These are phyloP conservation scores for Natator depressus DNA, from an alignment of 2,113 vertebrate genomes.

Conservation along the genomic window DNA sequence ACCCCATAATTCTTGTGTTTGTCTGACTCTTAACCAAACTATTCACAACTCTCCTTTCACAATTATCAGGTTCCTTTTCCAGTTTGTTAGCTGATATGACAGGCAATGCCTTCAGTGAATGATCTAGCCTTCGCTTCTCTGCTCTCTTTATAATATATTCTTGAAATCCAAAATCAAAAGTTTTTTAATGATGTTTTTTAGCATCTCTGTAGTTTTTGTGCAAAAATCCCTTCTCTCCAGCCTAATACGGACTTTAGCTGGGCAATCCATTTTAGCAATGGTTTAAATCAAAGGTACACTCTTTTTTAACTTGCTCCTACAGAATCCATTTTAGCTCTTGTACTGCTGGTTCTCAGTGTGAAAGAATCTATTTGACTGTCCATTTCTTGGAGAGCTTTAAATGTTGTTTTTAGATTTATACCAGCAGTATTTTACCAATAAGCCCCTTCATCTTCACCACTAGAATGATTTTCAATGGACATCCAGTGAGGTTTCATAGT, in stretches of 20 bases:
- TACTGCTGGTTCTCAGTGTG: constrained; percentile 51
- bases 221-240: constrained; percentile 11
- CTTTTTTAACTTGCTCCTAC: background rate
- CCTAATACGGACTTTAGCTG: background rate
- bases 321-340: constrained; percentile 47
- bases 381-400: constrained; percentile 53
- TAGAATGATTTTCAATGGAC: constrained; percentile 67
- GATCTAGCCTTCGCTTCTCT: background rate
- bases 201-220: background rate
- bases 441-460: constrained; percentile 63
- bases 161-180: constrained; percentile 32
- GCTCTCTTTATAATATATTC: background rate
- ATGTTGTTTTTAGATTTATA: constrained; percentile 60
- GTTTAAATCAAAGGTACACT: constrained; percentile 35
- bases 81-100: background rate
- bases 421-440: constrained; percentile 56
- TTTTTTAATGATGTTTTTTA: constrained; percentile 17
- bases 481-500: constrained; percentile 59
- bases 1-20: background rate
- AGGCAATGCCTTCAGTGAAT: background rate
- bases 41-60: background rate
- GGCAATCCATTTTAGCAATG: constrained; percentile 51
- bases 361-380: constrained; percentile 61
- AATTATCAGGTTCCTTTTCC: background rate
- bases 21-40: background rate